Percentiles rank a stretch among this genome's conserved stretches.
Evolutionary conservation across 2,888 invertebrate genomes (phyloP).

Genomic region (Leptopilina syphax): DNA sequence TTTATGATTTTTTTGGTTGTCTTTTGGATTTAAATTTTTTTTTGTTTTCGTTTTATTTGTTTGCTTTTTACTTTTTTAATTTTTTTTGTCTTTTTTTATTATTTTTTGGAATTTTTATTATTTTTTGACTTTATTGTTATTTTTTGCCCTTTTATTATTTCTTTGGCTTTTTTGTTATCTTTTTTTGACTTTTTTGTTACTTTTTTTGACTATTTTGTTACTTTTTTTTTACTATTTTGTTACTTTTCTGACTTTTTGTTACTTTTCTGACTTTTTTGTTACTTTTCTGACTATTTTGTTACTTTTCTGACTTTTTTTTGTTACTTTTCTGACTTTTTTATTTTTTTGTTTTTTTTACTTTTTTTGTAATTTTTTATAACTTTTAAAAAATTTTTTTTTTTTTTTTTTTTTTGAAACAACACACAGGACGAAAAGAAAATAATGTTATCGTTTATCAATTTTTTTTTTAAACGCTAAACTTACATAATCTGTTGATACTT

Average conservation of each 20-base stretch:
- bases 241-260: too few species aligned
- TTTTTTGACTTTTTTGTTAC: too few species aligned
- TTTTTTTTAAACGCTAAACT: slow-evolving; percentile 54
- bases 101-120: too few species aligned
- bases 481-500: slow-evolving; percentile 74
- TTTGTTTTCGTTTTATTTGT: too few species aligned
- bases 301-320: too few species aligned
- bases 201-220: neutral
- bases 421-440: neutral
- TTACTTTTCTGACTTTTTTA: neutral
- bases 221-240: too few species aligned
- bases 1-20: neutral
- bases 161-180: too few species aligned
- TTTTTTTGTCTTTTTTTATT: neutral
- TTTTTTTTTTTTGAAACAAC: neutral
- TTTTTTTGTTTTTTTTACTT: neutral
- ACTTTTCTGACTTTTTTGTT: too few species aligned
- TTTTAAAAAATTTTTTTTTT: neutral
- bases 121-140: too few species aligned
- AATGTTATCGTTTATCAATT: neutral
- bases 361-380: slow-evolving; percentile 15
- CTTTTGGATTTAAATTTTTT: too few species aligned
- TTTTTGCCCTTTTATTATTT: too few species aligned
- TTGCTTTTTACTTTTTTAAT: slow-evolving; percentile 1
- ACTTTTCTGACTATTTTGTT: too few species aligned